These are phyloP conservation scores for Xiphorhynchus elegans DNA, from an alignment of 2,113 vertebrate species.

Conservation along the genomic window DNA sequence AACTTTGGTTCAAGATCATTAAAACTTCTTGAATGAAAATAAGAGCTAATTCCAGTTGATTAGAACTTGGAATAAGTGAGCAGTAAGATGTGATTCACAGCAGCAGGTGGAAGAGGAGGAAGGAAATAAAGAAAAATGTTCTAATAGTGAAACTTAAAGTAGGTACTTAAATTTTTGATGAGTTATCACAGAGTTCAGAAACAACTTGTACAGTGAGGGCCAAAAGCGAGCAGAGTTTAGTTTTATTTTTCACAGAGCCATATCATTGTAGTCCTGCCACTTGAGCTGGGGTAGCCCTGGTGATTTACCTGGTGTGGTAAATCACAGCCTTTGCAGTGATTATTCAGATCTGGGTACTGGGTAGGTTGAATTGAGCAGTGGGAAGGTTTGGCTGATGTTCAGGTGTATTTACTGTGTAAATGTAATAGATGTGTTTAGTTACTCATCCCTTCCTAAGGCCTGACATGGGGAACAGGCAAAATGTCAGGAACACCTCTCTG, in stretches of 20 bases:
- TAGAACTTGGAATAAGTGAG: neutral
- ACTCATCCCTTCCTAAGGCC: neutral
- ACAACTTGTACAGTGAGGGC: neutral
- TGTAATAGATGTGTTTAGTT: neutral
- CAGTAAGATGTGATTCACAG: neutral
- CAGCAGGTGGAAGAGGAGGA: neutral
- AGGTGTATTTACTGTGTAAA: neutral
- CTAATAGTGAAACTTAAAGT: neutral
- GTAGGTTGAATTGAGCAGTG: neutral
- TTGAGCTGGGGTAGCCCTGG: neutral
- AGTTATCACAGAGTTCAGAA: neutral
- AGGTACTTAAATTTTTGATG: neutral
- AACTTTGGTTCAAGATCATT: neutral
- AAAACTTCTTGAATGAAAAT: neutral
- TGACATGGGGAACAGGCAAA: neutral
- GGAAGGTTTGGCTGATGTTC: neutral
- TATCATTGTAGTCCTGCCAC: rapidly evolving
- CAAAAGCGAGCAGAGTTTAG: rapidly evolving
- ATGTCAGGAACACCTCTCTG: rapidly evolving
- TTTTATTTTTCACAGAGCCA: neutral
- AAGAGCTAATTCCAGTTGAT: neutral
- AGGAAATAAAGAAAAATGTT: neutral
- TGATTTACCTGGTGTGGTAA: neutral
- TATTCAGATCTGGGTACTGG: neutral
- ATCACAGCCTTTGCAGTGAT: neutral